Conservation (phyloP, 2,888 invertebrate species). For the Clitarchus hookeri region DNA sequence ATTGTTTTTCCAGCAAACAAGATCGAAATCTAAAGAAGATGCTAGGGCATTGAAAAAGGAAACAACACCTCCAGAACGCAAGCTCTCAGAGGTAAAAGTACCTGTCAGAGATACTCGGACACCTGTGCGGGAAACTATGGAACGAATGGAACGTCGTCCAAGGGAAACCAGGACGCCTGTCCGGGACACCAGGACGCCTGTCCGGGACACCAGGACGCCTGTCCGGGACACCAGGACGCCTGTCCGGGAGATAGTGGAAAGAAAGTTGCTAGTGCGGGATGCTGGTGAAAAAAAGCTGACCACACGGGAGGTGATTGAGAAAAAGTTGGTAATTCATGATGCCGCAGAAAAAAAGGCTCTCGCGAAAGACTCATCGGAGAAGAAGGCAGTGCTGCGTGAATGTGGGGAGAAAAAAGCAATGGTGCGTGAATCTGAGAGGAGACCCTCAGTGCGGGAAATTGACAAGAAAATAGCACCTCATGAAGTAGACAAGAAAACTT, state of each 20-base stretch:
- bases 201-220: not conserved
- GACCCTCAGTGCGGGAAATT: constrained; percentile 7
- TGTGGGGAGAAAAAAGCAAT: not conserved
- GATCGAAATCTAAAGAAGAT: constrained; percentile 55
- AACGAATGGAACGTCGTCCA: constrained; percentile 37
- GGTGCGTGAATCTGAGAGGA: constrained; percentile 32
- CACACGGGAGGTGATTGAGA: constrained; percentile 49
- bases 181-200: constrained; percentile 28
- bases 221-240: constrained; percentile 41
- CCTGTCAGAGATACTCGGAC: constrained; percentile 43
- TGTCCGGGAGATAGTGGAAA: constrained; percentile 49
- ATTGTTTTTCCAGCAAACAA: constrained; percentile 50
- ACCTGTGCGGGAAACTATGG: constrained; percentile 29
- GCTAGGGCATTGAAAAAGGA: constrained; percentile 32
- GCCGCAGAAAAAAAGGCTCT: not conserved
- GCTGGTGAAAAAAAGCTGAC: constrained; percentile 15
- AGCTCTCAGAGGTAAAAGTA: not conserved
- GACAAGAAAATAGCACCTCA: not conserved
- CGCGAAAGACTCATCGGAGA: constrained; percentile 21
- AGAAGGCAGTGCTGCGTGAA: constrained; percentile 17
- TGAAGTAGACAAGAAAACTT: not conserved
- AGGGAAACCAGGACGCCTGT: constrained; percentile 42
- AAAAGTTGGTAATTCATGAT: constrained; percentile 43
- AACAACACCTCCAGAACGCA: constrained; percentile 32
- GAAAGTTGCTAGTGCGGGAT: constrained; percentile 43